phyloP scores from a whole-genome alignment of 2,113 vertebrate species.

The Eublepharis macularius region DNA sequence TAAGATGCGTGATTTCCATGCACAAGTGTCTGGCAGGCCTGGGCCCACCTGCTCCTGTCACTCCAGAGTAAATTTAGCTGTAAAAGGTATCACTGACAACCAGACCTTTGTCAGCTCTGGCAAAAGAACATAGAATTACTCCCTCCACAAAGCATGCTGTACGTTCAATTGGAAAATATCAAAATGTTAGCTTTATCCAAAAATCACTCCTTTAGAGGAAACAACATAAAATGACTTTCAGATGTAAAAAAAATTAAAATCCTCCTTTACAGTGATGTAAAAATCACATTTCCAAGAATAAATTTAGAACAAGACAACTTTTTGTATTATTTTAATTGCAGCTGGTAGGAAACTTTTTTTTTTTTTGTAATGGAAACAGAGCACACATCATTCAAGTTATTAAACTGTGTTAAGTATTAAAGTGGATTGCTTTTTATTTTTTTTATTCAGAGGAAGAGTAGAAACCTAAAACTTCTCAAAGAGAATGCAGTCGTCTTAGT shows the following conservation, averaged over 20 bases:
- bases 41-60: constrained; percentile 91
- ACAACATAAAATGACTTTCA: constrained; percentile 64
- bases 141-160: constrained; percentile 66
- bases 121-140: constrained; percentile 77
- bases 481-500: constrained; percentile 68
- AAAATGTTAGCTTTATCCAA: constrained; percentile 63
- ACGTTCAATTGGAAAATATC: constrained; percentile 81
- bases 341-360: constrained; percentile 73
- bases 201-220: constrained; percentile 63
- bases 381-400: constrained; percentile 63
- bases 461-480: constrained; percentile 68
- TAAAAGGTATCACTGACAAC: constrained; percentile 91
- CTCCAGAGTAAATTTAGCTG: constrained; percentile 94
- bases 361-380: constrained; percentile 4
- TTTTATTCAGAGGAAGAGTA: constrained; percentile 68
- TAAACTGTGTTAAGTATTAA: constrained; percentile 63
- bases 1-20: constrained; percentile 80
- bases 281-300: constrained; percentile 74
- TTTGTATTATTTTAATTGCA: constrained; percentile 74
- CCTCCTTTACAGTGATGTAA: constrained; percentile 60
- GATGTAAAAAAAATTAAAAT: constrained; percentile 61
- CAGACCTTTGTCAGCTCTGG: constrained; percentile 91
- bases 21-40: constrained; percentile 86
- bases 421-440: constrained; percentile 58
- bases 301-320: constrained; percentile 65